Base-by-base conservation (phyloP, 2,113 vertebrate species). In the Catharus bicknelli region DNA sequence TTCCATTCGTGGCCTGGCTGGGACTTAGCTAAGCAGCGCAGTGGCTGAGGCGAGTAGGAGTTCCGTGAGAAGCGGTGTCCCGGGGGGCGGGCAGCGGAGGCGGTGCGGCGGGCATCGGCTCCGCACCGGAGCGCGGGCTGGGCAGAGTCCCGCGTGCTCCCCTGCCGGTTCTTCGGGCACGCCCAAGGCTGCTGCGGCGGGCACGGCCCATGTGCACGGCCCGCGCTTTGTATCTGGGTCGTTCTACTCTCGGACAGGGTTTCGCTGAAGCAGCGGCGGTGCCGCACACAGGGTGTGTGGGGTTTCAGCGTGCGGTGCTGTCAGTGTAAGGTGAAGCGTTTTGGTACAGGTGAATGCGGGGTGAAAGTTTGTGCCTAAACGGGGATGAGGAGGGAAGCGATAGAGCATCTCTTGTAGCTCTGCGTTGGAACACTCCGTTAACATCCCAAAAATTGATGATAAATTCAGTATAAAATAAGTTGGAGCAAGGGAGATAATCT, bases 281-380 rank as follows among this genome's bases (percentile, higher is more conserved):
- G 45, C 11, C 6, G 25, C 45, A 2, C 9, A 2, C 42, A 8
- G 25, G 3, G 4, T 14, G 9, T 36, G 10, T 1, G 30, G 3
- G n/a, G 20, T 38, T 7, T 50, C 59, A 6, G 59, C 4, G 2
- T 32, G 22, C n/a, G 5, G 27, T 9, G 61, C 25, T 50, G 61
- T 30, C 70, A 20, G 18, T 15, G 23, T 16, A 57, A 0, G 16
- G 14, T 2, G 34, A 34, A 22, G 14, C 25, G 13, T 30, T 45
- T n/a, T 2, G 4, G 16, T 29, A 2, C 36, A 3, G 36, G 13
- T 12, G 59, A 4, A 4, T 2, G 1, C 1, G 34, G 16, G 4
- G 7, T 34, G 45, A 22, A 43, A 40, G 40, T 8, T 45, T 6
- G 23, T 20, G 38, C 26, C 23, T 16, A 1, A 42, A 6, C 4